A percentile compares a stretch with the other conserved stretches of the same genome.
Evolutionary conservation across 2,113 vertebrate genomes (phyloP).

Genomic region (Menura novaehollandiae): DNA sequence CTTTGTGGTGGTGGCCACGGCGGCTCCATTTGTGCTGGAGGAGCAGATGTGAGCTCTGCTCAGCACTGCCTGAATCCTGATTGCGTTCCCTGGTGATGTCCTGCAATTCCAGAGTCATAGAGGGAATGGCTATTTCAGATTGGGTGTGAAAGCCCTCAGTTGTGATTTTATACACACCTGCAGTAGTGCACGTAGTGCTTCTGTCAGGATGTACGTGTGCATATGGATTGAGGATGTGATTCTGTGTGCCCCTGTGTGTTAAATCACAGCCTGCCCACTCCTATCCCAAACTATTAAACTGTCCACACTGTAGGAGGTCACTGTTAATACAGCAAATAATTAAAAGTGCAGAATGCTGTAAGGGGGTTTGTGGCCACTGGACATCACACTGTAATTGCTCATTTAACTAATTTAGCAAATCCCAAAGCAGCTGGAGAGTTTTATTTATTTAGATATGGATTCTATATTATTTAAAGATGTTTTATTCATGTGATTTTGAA

Average conservation of each 20-base stretch:
- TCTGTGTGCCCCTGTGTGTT: background rate
- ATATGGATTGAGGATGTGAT: background rate
- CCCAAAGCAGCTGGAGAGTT: background rate
- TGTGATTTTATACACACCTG: background rate
- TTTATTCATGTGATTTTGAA: background rate
- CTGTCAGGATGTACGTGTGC: background rate
- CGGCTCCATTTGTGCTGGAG: background rate
- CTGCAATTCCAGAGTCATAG: background rate
- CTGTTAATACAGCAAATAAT: background rate
- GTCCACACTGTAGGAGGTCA: background rate
- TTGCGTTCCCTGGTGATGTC: background rate
- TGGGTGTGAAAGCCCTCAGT: background rate
- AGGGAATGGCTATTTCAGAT: background rate
- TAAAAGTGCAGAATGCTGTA: background rate
- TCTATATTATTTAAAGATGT: background rate
- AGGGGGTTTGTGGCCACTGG: background rate
- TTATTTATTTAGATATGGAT: constrained; percentile 29
- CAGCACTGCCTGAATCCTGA: background rate
- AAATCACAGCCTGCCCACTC: background rate
- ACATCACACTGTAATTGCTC: background rate
- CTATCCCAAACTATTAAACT: background rate
- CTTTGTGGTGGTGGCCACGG: background rate
- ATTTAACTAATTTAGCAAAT: constrained; percentile 37
- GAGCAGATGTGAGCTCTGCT: background rate
- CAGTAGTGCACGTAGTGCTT: background rate